Evolutionary conservation across 2,888 invertebrate species (phyloP), one percentile per base, ranked within the genome.

Genomic region (Troides helena): DNA sequence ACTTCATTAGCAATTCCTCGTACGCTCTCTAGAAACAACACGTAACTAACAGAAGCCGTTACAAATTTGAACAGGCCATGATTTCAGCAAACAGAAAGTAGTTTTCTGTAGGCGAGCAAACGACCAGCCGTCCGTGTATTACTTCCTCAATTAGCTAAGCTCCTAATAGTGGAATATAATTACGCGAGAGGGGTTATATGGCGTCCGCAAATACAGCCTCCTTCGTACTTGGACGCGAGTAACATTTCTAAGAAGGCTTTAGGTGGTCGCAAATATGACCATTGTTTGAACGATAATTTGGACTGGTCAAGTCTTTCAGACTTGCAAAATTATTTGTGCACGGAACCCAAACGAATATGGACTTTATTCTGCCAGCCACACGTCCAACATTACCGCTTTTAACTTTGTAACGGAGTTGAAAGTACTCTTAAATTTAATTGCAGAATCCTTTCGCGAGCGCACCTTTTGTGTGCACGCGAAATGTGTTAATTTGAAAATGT

Each of bases 181-280:
- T 76, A 76, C 69, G 68, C 70, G 70, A 74, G 79, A 75, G 78
- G 79, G 75, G 77, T 79, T 81, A 76, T 79, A 80, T 75, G 74
- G 77, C 74, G 75, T 79, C 75, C 68, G 78, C 80, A 85, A 85
- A 85, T 78, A 83, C 72, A 72, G 76, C 77, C 80, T 77, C 77
- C 78, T 73, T 73, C 69, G 72, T 71, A 72, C 72, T 73, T 68
- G 73, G 67, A 67, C 70, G 67, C 70, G 70, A 71, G 73, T 75
- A 77, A 77, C 77, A 73, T 70, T 84, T 84, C 86, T 83, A 81
- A 85, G 87, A 87, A 86, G 80, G 80, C 85, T 85, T 85, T 79
- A 88, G 90, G 91, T 92, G 91, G 91, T 90, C 90, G 87, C 90
- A 91, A 92, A 91, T 86, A 91, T 74, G 72, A 76, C 78, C 80